Base-by-base conservation (phyloP, 2,113 vertebrate species). In the Apodemus sylvaticus region DNA sequence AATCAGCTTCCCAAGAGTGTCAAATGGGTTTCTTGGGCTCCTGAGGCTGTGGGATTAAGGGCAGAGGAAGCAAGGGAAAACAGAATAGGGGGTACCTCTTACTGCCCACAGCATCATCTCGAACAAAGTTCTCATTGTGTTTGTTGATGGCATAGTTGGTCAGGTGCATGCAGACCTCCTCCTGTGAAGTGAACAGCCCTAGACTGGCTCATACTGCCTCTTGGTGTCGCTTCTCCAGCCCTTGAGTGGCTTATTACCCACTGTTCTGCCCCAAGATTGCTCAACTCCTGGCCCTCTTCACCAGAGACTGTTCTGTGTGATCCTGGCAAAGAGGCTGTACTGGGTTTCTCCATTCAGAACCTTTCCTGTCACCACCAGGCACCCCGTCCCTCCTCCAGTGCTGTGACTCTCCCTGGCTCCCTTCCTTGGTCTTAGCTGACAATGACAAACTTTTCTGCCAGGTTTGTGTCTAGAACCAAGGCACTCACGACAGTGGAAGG, bases 121-220 rank as follows among this genome's bases (percentile, higher is more conserved):
- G 96, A 87, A 99, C 3, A 20, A 99, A 99, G 76, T 99, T 99
- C 78, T 98, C 97, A 1, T 97, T 99, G 45, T 31, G 98, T 88
- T 98, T 99, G 97, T 99, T 99, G 98, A 99, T 98, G 0, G 99
- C 98, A 0, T 99, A 99, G 89, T 99, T 99, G 95, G 99, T 99
- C 95, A 99, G 95, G 74, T 99, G 99, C 99, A 99, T 99, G 95
- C 98, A 99, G 95, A 98, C 95, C 2, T 99, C 98, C 14, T 98
- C 98, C 99, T 99, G 97, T 7, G 81, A 71, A 94, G 83, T 77
- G 79, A 96, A 95, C 0, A 16, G 6, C 1, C 5, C 86, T 10
- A 3, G 7, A 36, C 39, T 73, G 31, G 62, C 66, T 86, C 60
- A 60, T 58, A 19, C 51, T n/a, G 29, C 71, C 34, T 51, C 68